Conservation (phyloP, 2,113 vertebrate species). For the Pseudois nayaur region DNA sequence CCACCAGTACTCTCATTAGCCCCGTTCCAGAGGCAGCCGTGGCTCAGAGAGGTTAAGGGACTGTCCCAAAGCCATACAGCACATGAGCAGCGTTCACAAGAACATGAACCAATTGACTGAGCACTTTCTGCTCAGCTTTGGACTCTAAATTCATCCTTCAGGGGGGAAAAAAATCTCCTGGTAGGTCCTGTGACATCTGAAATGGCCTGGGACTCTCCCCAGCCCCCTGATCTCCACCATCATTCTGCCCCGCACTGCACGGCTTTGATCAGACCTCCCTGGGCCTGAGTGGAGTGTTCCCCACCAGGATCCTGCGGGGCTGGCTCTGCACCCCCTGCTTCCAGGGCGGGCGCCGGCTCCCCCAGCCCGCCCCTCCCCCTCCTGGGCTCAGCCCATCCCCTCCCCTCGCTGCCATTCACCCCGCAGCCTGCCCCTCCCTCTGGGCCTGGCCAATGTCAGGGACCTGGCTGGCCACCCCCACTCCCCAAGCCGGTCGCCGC, state of each 20-base stretch:
- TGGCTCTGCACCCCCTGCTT: background rate
- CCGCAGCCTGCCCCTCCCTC: conserved; percentile 74
- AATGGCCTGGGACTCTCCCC: background rate
- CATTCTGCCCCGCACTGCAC: background rate
- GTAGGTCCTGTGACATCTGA: background rate
- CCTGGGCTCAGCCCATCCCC: conserved; percentile 40
- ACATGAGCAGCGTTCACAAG: background rate
- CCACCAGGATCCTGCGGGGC: background rate
- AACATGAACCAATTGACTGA: background rate
- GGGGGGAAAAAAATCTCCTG: background rate
- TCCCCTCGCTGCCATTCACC: conserved; percentile 66
- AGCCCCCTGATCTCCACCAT: background rate
- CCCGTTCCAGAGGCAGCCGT: background rate
- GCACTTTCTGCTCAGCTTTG: background rate
- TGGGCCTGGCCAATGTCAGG: conserved; percentile 76
- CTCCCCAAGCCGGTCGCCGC: conserved; percentile 49
- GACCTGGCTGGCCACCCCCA: conserved; percentile 57
- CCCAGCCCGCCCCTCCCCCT: background rate
- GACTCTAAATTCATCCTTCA: background rate
- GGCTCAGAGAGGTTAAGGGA: conserved; percentile 15
- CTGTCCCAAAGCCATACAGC: background rate
- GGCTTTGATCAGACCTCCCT: conserved; percentile 73
- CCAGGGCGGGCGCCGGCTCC: background rate
- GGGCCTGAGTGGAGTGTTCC: conserved; percentile 74
- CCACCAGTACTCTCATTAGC: background rate